These are phyloP conservation scores for Phortica variegata DNA, from an alignment of 1,140 invertebrate species.

Conservation along the genomic window DNA sequence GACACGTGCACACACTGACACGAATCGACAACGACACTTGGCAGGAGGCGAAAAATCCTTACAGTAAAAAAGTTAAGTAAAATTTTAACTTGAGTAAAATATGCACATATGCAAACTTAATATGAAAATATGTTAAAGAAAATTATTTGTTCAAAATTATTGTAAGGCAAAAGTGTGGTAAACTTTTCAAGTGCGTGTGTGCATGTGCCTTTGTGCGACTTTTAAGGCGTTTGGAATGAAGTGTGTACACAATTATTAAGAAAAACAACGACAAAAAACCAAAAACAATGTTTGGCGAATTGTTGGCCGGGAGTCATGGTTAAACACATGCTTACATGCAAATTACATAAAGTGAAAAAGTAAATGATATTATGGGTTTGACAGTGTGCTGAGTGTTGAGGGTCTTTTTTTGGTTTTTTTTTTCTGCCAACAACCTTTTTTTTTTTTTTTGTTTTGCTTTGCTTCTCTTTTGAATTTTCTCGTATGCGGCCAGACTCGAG, in stretches of 20 bases:
- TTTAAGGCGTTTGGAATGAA: no score
- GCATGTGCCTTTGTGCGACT: slow-evolving; percentile 10
- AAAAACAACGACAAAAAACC: no score
- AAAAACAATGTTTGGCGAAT: no score
- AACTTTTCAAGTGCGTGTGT: background rate
- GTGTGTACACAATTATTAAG: no score
- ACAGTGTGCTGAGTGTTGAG: no score
- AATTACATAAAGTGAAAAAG: slow-evolving; percentile 53
- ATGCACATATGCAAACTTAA: slow-evolving; percentile 55
- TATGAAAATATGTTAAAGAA: slow-evolving; percentile 56
- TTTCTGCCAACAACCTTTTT: no score
- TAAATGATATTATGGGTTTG: no score
- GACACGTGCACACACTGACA: background rate
- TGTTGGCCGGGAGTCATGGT: slow-evolving; percentile 27
- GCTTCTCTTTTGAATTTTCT: no score
- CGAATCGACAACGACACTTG: background rate
- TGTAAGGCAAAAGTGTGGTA: background rate
- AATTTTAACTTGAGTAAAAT: slow-evolving; percentile 25
- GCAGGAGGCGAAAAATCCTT: background rate
- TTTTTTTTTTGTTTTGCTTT: no score
- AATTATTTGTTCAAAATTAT: slow-evolving; percentile 39
- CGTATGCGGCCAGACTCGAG: slow-evolving; percentile 28
- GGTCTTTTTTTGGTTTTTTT: no score
- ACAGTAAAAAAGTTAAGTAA: slow-evolving; percentile 11
- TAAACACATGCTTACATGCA: slow-evolving; percentile 54